Evolutionary conservation across 2,888 invertebrate species (phyloP), one percentile per base, ranked within the genome.

Genomic region (Mayetiola destructor): DNA sequence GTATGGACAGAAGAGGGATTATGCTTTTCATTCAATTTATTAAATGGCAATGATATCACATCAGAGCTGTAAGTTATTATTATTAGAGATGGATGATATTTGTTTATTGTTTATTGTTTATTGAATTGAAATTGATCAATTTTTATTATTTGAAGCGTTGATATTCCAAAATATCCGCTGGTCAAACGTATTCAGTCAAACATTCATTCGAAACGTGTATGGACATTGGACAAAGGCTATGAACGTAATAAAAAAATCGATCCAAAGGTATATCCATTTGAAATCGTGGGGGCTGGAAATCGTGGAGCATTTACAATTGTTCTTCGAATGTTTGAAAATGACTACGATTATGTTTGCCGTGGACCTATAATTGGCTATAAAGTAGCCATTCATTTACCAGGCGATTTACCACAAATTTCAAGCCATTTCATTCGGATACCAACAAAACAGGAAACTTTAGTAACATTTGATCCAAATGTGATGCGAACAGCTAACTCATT

Each of bases 1-100:
- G 77, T 81, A 55, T 63, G 84, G 54, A 84, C 84, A 0, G 84
- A 83, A 62, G 84, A 84, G 66, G 85, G 85, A 0, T 71, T 81
- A 6, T 85, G 85, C 64, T 83, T 79, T 61, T 80, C 82, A 3
- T 84, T 83, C 63, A 85, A 85, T 63, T n/a, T 52, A n/a, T 14
- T 52, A 1, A 30, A 30, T 16, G 12, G 16, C 2, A 30, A 16
- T 3, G 52, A 52, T 20, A 40, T 40, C 8, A 20, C 5, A 20
- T 40, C 40, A 6, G 21, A 40, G 10, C 40, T 20, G 40, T 40
- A 20, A 9, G 37, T 12, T 14, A 5, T 12, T 14, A 12, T 9
- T 32, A 32, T 32, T 32, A 32, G 32, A 32, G 12, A 32, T 9
- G 12, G 8, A 32, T 12, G 32, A 12, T 8, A 9, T 32, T 32